A percentile compares a stretch with the other conserved stretches of the same genome.
phyloP scores from a whole-genome alignment of 2,113 vertebrate species.

The Oryzias javanicus region DNA sequence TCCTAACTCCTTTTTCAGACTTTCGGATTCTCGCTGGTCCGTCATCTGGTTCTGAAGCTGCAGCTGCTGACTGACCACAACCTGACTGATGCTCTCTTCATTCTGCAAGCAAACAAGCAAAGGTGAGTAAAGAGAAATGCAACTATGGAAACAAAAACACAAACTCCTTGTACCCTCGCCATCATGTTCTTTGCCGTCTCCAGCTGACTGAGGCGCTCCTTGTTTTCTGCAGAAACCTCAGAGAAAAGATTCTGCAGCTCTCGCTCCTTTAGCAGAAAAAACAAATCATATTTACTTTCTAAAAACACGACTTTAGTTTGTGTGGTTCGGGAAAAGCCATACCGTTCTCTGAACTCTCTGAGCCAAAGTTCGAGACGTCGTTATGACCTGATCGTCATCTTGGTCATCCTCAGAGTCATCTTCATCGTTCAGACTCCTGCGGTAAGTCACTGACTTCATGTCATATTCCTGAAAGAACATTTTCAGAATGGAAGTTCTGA shows the following conservation, averaged over 20 bases:
- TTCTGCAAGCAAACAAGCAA: slow-evolving; percentile 74
- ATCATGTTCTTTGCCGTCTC: slow-evolving; percentile 80
- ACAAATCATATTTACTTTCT: background rate
- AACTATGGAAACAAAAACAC: background rate
- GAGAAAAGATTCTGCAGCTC: slow-evolving; percentile 79
- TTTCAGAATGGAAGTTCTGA: slow-evolving; percentile 6
- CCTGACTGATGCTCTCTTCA: slow-evolving; percentile 76
- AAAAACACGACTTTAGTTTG: too few species aligned
- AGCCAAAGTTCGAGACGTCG: slow-evolving; percentile 75
- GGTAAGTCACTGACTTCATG: slow-evolving; percentile 81
- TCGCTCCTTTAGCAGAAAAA: slow-evolving; percentile 78
- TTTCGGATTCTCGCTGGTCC: slow-evolving; percentile 63
- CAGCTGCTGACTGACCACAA: slow-evolving; percentile 62
- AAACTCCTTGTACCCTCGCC: slow-evolving; percentile 73
- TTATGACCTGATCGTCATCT: slow-evolving; percentile 35
- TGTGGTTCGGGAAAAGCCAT: too few species aligned
- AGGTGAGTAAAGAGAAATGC: background rate
- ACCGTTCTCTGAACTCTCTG: slow-evolving; percentile 86
- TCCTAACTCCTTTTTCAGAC: slow-evolving; percentile 79
- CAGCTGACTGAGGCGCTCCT: slow-evolving; percentile 82
- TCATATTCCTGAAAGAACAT: slow-evolving; percentile 83
- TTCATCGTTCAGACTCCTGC: slow-evolving; percentile 72
- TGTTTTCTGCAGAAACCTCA: slow-evolving; percentile 80
- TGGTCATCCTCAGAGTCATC: slow-evolving; percentile 36
- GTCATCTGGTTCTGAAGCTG: slow-evolving; percentile 70